A percentile compares a stretch with the other conserved stretches of the same genome.
These are phyloP conservation scores for Drosophila colorata DNA, from an alignment of 2,888 invertebrate species.

Conservation along the genomic window DNA sequence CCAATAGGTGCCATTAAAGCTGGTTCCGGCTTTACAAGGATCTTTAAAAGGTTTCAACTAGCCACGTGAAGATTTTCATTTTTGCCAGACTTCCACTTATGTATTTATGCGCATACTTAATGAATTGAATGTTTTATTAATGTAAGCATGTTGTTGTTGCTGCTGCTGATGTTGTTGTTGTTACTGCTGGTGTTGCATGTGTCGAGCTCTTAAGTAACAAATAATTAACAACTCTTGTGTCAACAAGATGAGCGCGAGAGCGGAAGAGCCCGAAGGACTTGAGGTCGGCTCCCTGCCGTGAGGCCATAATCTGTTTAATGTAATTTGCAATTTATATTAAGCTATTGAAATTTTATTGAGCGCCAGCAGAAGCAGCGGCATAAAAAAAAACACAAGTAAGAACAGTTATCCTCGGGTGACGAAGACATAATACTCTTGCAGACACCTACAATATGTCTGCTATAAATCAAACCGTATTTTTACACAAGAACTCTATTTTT, in stretches of 20 bases:
- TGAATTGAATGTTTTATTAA: conserved; percentile 75
- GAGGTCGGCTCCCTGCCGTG: conserved; percentile 13
- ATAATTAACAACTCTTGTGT: conserved; percentile 77
- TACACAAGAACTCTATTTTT: too few species aligned
- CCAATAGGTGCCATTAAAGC: conserved; percentile 69
- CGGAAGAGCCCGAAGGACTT: conserved; percentile 16
- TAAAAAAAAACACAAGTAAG: conserved; percentile 5
- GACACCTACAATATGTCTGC: too few species aligned
- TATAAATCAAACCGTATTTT: too few species aligned
- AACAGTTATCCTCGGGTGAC: background rate
- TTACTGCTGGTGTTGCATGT: conserved; percentile 50
- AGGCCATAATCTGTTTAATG: conserved; percentile 74
- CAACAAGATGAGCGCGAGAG: conserved; percentile 36
- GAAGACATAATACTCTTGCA: too few species aligned
- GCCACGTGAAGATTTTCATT: conserved; percentile 41
- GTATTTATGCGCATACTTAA: conserved; percentile 76
- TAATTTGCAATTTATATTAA: conserved; percentile 80
- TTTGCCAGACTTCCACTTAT: conserved; percentile 50
- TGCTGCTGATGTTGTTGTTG: conserved; percentile 12
- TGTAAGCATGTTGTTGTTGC: conserved; percentile 39
- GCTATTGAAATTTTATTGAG: conserved; percentile 72
- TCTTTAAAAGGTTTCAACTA: conserved; percentile 33
- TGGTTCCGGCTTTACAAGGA: conserved; percentile 22
- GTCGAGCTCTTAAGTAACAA: conserved; percentile 71
- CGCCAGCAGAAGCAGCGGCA: conserved; percentile 19